Conservation (phyloP, 2,888 invertebrate species). For the Gastrophysa polygoni region DNA sequence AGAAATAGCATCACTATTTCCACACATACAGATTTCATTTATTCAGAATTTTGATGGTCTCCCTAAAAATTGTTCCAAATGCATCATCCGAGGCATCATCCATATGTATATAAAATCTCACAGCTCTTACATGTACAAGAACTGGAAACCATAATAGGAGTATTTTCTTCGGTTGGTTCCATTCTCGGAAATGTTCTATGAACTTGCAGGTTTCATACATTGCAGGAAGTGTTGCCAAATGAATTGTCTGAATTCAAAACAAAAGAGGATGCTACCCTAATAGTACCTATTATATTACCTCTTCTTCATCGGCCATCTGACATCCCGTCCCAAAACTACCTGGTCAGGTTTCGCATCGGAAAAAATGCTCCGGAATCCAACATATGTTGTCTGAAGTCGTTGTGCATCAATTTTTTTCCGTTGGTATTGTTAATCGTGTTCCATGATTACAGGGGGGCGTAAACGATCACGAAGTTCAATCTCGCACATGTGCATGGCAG, state of each 20-base stretch:
- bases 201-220: no score
- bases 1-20: no score
- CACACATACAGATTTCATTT: no score
- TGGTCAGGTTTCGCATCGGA: not conserved
- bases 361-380: not conserved
- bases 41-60: no score
- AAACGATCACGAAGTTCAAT: slow-evolving; percentile 15
- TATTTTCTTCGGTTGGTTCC: no score
- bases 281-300: not conserved
- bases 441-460: slow-evolving; percentile 3
- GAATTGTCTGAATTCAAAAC: not conserved
- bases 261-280: not conserved
- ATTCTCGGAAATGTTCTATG: no score
- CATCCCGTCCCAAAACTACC: not conserved
- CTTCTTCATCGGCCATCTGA: slow-evolving; percentile 5
- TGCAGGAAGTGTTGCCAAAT: no score
- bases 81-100: no score
- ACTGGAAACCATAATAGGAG: no score
- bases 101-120: no score
- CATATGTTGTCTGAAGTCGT: slow-evolving; percentile 5
- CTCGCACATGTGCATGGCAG: slow-evolving; percentile 22
- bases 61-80: no score
- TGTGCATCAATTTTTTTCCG: not conserved
- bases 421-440: not conserved
- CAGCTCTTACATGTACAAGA: no score